phyloP scores from a whole-genome alignment of 2,888 invertebrate genomes.

The Matsumyia berberina region DNA sequence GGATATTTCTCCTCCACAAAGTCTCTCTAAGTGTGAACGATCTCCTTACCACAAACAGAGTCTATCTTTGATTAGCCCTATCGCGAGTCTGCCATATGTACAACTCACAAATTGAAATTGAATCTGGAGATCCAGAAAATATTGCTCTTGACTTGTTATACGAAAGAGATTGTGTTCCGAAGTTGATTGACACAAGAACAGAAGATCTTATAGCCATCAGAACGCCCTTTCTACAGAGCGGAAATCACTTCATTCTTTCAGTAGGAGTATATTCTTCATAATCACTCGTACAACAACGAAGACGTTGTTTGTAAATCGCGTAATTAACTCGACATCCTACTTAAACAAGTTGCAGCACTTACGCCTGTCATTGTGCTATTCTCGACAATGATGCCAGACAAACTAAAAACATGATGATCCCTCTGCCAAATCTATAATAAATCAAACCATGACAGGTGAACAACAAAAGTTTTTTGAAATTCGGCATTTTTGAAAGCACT shows the following conservation, averaged over 20 bases:
- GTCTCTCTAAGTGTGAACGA: too few species aligned
- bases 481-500: slow-evolving; percentile 22
- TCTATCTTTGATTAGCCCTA: too few species aligned
- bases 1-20: too few species aligned
- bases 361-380: neutral
- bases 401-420: too few species aligned
- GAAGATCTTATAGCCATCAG: neutral
- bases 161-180: slow-evolving; percentile 2
- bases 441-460: slow-evolving; percentile 1
- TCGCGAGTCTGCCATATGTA: too few species aligned
- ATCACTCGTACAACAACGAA: slow-evolving; percentile 1
- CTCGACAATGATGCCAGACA: neutral
- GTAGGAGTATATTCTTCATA: slow-evolving; percentile 29
- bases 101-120: too few species aligned
- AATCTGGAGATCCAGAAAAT: neutral
- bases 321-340: slow-evolving; percentile 54
- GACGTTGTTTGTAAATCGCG: slow-evolving; percentile 8
- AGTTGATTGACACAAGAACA: slow-evolving; percentile 24
- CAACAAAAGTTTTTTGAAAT: too few species aligned
- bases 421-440: too few species aligned
- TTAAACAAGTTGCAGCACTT: slow-evolving; percentile 16
- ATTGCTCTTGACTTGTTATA: neutral
- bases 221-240: slow-evolving; percentile 2
- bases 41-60: too few species aligned
- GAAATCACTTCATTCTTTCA: slow-evolving; percentile 14